Evolutionary conservation across 1,140 invertebrate genomes (phyloP).

Genomic region (Cryptotermes secundus): DNA sequence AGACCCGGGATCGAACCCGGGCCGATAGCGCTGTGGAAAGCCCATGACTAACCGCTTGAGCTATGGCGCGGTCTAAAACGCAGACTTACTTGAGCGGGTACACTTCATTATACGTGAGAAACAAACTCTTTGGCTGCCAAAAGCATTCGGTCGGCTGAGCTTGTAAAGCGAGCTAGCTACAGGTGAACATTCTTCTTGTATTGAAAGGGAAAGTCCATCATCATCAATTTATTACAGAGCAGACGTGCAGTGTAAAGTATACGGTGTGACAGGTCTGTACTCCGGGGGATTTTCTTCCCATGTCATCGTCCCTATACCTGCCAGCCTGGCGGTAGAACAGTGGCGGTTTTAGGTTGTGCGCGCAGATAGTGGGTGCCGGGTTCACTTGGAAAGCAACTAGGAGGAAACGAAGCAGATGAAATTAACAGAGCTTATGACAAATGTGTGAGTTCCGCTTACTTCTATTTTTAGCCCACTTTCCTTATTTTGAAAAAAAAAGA

Average conservation of each 20-base stretch:
- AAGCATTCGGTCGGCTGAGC: not conserved
- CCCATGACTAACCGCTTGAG: too few relatives aligned
- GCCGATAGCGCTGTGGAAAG: too few relatives aligned
- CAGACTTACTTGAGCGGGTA: too few relatives aligned
- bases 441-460: too few relatives aligned
- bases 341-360: not conserved
- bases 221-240: not conserved
- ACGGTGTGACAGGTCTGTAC: not conserved
- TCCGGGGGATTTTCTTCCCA: not conserved
- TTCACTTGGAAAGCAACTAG: too few relatives aligned
- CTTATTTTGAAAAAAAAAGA: too few relatives aligned
- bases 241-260: slow-evolving; percentile 8
- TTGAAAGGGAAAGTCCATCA: slow-evolving; percentile 11
- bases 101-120: not conserved
- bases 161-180: not conserved
- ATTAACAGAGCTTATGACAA: too few relatives aligned
- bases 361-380: too few relatives aligned
- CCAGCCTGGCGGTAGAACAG: not conserved
- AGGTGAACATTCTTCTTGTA: slow-evolving; percentile 16
- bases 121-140: not conserved
- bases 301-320: not conserved
- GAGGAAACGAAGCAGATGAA: too few relatives aligned
- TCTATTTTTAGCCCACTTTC: too few relatives aligned
- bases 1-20: too few relatives aligned
- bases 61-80: too few relatives aligned